These are phyloP conservation scores for Tiliacea citrago DNA, from an alignment of 2,888 invertebrate genomes.

Conservation along the genomic window DNA sequence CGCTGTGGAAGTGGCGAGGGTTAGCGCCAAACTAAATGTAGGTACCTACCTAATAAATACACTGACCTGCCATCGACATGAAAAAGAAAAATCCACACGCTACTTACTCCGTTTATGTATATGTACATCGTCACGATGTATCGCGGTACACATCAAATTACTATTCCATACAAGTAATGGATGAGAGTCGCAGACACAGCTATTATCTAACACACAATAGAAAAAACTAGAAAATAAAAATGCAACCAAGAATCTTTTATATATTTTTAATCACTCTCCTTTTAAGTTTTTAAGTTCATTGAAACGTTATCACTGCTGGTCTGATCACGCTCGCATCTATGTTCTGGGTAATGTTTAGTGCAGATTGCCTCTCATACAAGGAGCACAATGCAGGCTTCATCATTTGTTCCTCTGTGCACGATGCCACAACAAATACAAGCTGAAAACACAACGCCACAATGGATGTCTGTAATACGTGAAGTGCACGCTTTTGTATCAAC, in stretches of 20 bases:
- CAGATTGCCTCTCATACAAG: constrained; percentile 72
- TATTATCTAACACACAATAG: constrained; percentile 38
- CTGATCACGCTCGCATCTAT: constrained; percentile 51
- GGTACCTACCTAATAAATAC: not conserved
- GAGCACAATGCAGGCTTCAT: constrained; percentile 78
- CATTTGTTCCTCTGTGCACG: constrained; percentile 72
- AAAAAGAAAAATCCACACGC: too few relatives aligned
- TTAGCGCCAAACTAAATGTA: too few relatives aligned
- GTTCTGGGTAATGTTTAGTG: constrained; percentile 69
- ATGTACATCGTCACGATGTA: not conserved
- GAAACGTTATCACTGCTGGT: constrained; percentile 36
- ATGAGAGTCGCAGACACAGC: not conserved
- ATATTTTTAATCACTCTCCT: constrained; percentile 42
- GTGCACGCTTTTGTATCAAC: constrained; percentile 68
- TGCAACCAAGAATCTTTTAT: constrained; percentile 17
- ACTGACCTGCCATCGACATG: too few relatives aligned
- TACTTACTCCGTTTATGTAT: not conserved
- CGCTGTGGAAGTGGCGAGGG: too few relatives aligned
- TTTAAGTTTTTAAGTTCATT: constrained; percentile 51
- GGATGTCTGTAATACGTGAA: constrained; percentile 72
- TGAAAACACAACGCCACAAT: constrained; percentile 69
- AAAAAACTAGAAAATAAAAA: constrained; percentile 34
- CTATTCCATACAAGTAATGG: not conserved
- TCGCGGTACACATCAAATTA: not conserved
- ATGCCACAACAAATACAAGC: constrained; percentile 69